A percentile compares a stretch with the other conserved stretches of the same genome.
Evolutionary conservation across 2,113 vertebrate species (phyloP).

Genomic region (Echinops telfairi): DNA sequence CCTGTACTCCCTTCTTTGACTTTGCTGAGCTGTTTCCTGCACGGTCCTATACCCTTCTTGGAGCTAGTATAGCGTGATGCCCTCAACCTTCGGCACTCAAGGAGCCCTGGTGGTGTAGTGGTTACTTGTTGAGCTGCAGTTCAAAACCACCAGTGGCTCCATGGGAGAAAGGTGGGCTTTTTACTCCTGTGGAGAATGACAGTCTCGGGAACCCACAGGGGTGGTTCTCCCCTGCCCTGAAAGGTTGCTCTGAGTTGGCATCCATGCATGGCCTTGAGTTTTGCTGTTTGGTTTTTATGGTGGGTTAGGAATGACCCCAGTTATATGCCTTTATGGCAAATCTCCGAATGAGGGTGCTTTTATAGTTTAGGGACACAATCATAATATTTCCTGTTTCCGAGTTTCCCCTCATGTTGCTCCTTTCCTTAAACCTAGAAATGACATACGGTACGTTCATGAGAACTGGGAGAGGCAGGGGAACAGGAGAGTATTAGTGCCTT

Average conservation of each 20-base stretch:
- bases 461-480: conserved; percentile 11
- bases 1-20: not conserved
- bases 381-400: not conserved
- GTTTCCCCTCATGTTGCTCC: conserved; percentile 20
- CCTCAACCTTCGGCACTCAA: not conserved
- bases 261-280: too few relatives aligned
- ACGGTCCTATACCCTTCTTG: not conserved
- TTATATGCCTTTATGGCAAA: not conserved
- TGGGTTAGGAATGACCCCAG: not conserved
- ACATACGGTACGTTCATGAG: not conserved
- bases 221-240: too few relatives aligned
- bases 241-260: too few relatives aligned
- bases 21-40: not conserved
- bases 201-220: too few relatives aligned
- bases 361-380: not conserved
- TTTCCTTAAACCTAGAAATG: conserved; percentile 23
- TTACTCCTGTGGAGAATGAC: too few relatives aligned
- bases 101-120: not conserved
- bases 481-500: conserved; percentile 27
- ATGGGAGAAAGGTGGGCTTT: too few relatives aligned
- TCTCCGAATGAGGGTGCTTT: not conserved
- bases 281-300: not conserved
- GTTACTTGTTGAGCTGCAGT: too few relatives aligned
- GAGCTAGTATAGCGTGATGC: not conserved
- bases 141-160: too few relatives aligned